These are phyloP conservation scores for Drosophila simulans DNA, from an alignment of 1,140 invertebrate species.

Conservation along the genomic window DNA sequence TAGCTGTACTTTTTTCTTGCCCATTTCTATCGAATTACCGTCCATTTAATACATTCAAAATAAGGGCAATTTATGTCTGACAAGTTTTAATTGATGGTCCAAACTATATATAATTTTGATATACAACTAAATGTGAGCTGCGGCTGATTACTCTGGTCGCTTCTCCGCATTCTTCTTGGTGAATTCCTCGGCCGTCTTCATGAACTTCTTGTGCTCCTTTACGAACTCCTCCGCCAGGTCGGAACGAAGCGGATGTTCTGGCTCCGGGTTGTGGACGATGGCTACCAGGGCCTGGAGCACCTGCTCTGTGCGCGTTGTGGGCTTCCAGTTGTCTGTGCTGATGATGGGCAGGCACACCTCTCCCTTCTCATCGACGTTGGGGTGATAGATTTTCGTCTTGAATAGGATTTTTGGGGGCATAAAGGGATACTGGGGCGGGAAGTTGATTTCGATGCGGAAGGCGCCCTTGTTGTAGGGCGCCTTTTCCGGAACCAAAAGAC, in stretches of 20 bases:
- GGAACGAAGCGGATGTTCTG: constrained; percentile 97
- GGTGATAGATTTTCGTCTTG: constrained; percentile 99
- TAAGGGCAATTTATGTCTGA: background rate
- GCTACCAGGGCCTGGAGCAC: constrained; percentile 98
- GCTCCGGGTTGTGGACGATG: constrained; percentile 98
- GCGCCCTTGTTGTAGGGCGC: constrained; percentile 99
- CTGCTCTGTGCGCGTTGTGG: constrained; percentile 99
- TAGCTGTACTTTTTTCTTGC: too few relatives aligned
- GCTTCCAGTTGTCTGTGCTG: constrained; percentile 99
- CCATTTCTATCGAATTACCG: too few relatives aligned
- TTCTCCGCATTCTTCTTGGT: constrained; percentile 99
- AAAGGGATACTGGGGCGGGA: constrained; percentile 99
- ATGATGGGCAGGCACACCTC: constrained; percentile 99
- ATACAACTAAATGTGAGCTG: constrained; percentile 19
- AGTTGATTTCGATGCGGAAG: constrained; percentile 98
- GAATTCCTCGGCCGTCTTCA: constrained; percentile 99
- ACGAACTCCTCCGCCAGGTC: constrained; percentile 98
- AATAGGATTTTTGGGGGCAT: constrained; percentile 99
- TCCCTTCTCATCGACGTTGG: constrained; percentile 99
- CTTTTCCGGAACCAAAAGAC: constrained; percentile 97
- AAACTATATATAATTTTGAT: constrained; percentile 51
- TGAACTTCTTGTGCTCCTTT: constrained; percentile 98
- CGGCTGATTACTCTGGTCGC: constrained; percentile 89
- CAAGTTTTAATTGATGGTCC: constrained; percentile 5
- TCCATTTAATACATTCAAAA: background rate